phyloP scores from a whole-genome alignment of 2,113 vertebrate genomes.

The Festucalex cinctus region DNA sequence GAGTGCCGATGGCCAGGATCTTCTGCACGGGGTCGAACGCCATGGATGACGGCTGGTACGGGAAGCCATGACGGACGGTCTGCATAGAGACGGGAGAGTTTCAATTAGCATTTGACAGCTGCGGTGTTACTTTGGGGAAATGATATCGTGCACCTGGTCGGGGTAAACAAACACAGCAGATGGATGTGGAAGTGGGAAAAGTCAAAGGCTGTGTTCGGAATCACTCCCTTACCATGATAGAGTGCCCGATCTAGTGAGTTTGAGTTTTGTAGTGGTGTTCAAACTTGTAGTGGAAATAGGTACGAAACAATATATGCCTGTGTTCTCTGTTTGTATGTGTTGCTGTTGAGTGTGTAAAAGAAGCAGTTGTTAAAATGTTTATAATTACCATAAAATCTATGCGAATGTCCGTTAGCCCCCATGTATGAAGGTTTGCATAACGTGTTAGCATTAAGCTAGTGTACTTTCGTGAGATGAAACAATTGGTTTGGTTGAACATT shows the following conservation, averaged over 20 bases:
- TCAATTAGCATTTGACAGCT: slow-evolving; percentile 49
- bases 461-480: too few species aligned
- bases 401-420: too few species aligned
- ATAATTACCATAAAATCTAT: too few species aligned
- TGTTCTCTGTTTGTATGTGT: too few species aligned
- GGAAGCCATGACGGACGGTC: slow-evolving; percentile 98
- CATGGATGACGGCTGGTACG: slow-evolving; percentile 96
- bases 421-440: too few species aligned
- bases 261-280: neutral
- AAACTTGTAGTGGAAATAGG: neutral
- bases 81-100: slow-evolving; percentile 53
- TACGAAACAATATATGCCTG: too few species aligned
- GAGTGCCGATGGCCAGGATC: slow-evolving; percentile 94
- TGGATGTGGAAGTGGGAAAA: slow-evolving; percentile 41
- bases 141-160: slow-evolving; percentile 40
- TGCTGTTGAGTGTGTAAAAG: too few species aligned
- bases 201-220: slow-evolving; percentile 5
- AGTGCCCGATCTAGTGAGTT: neutral
- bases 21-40: slow-evolving; percentile 99
- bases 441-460: too few species aligned
- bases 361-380: too few species aligned
- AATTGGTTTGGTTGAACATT: too few species aligned
- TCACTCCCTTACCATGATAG: neutral
- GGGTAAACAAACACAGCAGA: slow-evolving; percentile 43
- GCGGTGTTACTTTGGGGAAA: slow-evolving; percentile 42